Evolutionary conservation across 2,113 vertebrate species (phyloP), one percentile per base, ranked within the genome.

Genomic region (Calidris pygmaea): DNA sequence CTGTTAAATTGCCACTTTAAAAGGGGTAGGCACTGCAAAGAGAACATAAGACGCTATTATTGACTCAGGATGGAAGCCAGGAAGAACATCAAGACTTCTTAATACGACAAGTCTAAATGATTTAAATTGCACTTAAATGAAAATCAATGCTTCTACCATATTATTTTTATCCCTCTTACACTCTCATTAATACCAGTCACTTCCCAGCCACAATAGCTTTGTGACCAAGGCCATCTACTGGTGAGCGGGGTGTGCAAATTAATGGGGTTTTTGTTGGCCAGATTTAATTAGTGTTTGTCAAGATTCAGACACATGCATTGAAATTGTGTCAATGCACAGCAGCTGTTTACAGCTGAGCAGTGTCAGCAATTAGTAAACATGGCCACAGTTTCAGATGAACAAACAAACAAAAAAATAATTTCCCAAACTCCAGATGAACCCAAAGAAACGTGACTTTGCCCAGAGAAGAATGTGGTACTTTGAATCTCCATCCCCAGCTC

Each of bases 181-280:
- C 16, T 47, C 22, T 56, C 29, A 63, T 50, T 66, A 75, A 29
- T 4, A 7, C 11, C 58, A 67, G 59, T 23, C 52, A 43, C 34
- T 76, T 66, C 37, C 22, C 29, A 90, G 68, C 6, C 45, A 67
- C 56, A 41, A 74, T 20, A 82, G 60, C 88, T 93, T 80, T 89
- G 95, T 81, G 60, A 81, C 90, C 89, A 90, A 89, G 93, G 96
- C 94, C 96, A 97, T 50, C 96, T 96, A 62, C 95, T 95, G 95
- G 95, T 68, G 73, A 95, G 48, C 10, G 14, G 19, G 14, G 9
- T 52, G 35, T 71, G 59, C 12, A 17, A 85, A 93, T 50, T 41
- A 73, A 70, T 4, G 12, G 14, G 3, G 5, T 0, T 63, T 59
- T 78, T 73, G 14, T 39, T 50, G 43, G 55, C 43, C 45, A 71